Percentiles rank a stretch among this genome's conserved stretches.
These are phyloP conservation scores for Drosophila setifemur DNA, from an alignment of 1,140 invertebrate species.

Conservation along the genomic window DNA sequence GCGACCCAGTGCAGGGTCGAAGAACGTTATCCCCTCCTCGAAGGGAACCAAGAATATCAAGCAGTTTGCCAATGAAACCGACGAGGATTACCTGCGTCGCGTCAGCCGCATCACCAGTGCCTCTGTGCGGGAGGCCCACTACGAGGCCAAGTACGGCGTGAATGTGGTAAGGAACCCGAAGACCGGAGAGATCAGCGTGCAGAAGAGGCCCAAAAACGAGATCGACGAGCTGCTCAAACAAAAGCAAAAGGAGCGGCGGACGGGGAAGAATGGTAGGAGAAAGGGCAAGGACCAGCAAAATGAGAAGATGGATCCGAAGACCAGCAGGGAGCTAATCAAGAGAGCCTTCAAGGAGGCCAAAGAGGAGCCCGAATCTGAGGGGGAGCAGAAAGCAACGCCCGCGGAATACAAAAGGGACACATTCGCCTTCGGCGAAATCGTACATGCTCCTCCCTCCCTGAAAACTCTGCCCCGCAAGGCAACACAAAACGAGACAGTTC, in stretches of 20 bases:
- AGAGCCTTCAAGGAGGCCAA: conserved; percentile 61
- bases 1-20: conserved; percentile 21
- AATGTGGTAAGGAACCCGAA: conserved; percentile 83
- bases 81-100: conserved; percentile 83
- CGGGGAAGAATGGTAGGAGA: conserved; percentile 70
- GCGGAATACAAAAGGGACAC: conserved; percentile 83
- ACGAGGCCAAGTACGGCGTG: conserved; percentile 85
- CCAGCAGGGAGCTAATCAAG: conserved; percentile 80
- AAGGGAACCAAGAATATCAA: conserved; percentile 50
- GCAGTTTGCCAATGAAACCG: conserved; percentile 83
- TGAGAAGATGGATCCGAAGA: conserved; percentile 82
- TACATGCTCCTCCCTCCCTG: conserved; percentile 85
- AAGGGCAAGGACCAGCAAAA: conserved; percentile 25
- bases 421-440: conserved; percentile 87
- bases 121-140: conserved; percentile 84
- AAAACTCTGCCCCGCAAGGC: conserved; percentile 83
- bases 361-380: conserved; percentile 52
- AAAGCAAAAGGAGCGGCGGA: conserved; percentile 75
- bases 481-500: conserved; percentile 64
- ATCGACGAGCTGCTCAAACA: conserved; percentile 83
- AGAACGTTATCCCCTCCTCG: neutral
- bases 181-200: conserved; percentile 83
- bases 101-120: conserved; percentile 83
- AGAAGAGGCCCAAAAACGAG: conserved; percentile 83
- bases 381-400: conserved; percentile 40